Percentiles rank a stretch among this genome's conserved stretches.
phyloP scores from a whole-genome alignment of 2,888 invertebrate genomes.

The Gisinianus flammeolus region DNA sequence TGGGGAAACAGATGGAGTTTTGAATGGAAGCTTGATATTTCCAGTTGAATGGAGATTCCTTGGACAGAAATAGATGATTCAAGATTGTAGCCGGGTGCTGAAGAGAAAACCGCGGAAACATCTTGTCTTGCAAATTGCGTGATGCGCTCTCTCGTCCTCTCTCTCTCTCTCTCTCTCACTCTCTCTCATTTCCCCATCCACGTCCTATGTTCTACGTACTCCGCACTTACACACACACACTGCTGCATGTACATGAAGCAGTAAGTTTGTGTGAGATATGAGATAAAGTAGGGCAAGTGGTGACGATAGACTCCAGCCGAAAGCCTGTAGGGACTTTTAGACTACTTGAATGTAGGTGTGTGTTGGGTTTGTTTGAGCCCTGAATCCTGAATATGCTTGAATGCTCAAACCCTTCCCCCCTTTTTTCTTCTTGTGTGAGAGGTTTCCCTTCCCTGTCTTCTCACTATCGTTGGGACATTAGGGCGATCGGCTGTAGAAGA shows the following conservation, averaged over 20 bases:
- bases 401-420: too few relatives aligned
- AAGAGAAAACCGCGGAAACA: neutral
- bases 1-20: neutral
- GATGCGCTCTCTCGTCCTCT: neutral
- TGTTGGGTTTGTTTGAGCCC: too few relatives aligned
- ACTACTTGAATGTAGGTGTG: too few relatives aligned
- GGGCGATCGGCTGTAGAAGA: neutral
- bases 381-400: too few relatives aligned
- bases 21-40: neutral
- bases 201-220: neutral
- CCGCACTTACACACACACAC: neutral
- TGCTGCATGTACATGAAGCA: neutral
- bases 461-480: too few relatives aligned
- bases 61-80: neutral
- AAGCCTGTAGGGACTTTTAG: too few relatives aligned
- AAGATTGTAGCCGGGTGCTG: neutral
- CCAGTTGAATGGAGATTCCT: neutral
- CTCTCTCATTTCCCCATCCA: neutral
- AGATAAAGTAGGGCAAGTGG: neutral
- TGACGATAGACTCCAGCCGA: too few relatives aligned
- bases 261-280: too few relatives aligned
- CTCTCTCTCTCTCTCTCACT: neutral
- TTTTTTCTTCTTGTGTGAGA: too few relatives aligned
- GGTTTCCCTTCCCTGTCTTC: too few relatives aligned
- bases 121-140: slow-evolving; percentile 7